Evolutionary conservation across 1,140 invertebrate species (phyloP), one percentile per base, ranked within the genome.

Genomic region (Aphidius ervi): DNA sequence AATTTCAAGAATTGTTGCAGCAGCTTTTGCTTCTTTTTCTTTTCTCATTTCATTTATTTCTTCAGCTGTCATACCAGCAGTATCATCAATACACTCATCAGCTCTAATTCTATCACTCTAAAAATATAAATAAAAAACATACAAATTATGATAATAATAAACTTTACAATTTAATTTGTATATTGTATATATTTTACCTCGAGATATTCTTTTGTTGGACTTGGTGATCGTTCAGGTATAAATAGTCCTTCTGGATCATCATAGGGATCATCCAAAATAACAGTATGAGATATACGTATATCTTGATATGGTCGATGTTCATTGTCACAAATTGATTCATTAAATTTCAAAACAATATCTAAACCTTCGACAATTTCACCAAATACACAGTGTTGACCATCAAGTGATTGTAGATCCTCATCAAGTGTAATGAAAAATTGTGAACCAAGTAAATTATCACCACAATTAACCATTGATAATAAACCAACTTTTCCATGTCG

Each of bases 1-100:
- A 82, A 99, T 99, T 85, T 99, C 97, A 46, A 99, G 82, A 66
- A 99, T 95, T 20, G 97, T 97, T 7, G 98, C 97, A 70, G 95
- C 84, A 16, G 97, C 94, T 81, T 94, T 93, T 0, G 95, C 96
- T 81, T 99, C 97, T 67, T 92, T 90, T 56, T 95, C 89, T 70
- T 93, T 89, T 63, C 93, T 83, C 71, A 95, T 85, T 82, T 98
- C 94, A 59, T 87, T 85, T 56, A 98, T 84, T 82, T 99, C 93
- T 72, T 88, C 87, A 53, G 83, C 80, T 39, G 86, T 87, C 81
- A 90, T 91, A 1, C 93, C 96, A 65, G 88, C 85, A 9, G 87
- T 89, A 68, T 98, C 96, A 80, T 99, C 93, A 59, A 98, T 89
- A 52, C 91, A 89, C 82, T 99, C 96, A 81, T 99, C 95, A 4